A percentile compares a stretch with the other conserved stretches of the same genome.
Evolutionary conservation across 1,140 invertebrate species (phyloP).

Genomic region (Papilio polytes): DNA sequence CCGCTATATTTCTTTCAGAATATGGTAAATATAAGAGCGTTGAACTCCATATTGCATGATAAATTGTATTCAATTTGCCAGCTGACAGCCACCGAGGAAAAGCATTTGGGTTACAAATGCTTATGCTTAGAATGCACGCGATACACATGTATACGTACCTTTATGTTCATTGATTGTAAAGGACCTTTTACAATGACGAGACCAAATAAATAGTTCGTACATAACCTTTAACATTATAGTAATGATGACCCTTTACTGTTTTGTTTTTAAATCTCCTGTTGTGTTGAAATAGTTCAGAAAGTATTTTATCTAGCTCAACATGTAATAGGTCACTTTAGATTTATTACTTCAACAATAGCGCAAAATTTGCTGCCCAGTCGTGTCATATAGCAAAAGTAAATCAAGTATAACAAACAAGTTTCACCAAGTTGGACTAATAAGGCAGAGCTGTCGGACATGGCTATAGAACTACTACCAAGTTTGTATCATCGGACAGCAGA

Average conservation of each 20-base stretch:
- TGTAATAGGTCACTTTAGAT: conserved; percentile 2
- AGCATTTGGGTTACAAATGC: conserved; percentile 78
- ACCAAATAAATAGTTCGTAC: background rate
- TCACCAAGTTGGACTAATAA: conserved; percentile 29
- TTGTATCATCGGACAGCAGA: background rate
- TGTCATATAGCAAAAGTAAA: conserved; percentile 27
- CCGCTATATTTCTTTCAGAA: conserved; percentile 49
- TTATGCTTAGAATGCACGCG: conserved; percentile 74
- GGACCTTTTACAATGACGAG: background rate
- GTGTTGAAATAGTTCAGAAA: background rate
- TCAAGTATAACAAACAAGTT: conserved; percentile 34
- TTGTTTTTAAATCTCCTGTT: background rate
- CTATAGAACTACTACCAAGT: conserved; percentile 34
- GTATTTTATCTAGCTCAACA: background rate
- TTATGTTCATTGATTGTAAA: conserved; percentile 8
- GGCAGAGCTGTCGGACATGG: conserved; percentile 25
- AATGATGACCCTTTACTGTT: background rate
- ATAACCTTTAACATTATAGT: background rate
- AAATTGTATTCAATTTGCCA: conserved; percentile 78
- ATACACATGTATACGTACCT: conserved; percentile 52
- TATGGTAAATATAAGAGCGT: conserved; percentile 61
- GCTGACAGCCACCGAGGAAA: conserved; percentile 71
- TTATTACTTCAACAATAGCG: conserved; percentile 4
- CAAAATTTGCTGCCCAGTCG: background rate
- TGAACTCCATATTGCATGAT: conserved; percentile 72